phyloP scores from a whole-genome alignment of 2,113 vertebrate species.

The Ancistrus triradiatus region DNA sequence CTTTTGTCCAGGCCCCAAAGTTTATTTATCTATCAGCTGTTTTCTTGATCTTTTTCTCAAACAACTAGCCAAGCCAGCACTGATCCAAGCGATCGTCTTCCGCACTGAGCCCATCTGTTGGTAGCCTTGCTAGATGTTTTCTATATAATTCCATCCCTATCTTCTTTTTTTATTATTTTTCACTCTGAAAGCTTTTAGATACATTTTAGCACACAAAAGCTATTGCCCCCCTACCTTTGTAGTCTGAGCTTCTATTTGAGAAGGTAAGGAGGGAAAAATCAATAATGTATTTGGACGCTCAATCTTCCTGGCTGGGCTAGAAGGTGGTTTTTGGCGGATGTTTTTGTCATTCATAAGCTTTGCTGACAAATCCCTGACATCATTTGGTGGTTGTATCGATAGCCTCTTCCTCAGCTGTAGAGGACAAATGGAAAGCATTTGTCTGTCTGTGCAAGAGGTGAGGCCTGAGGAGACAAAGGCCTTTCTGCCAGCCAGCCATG shows the following conservation, averaged over 20 bases:
- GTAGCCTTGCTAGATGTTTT: conserved; percentile 77
- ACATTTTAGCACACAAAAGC: conserved; percentile 97
- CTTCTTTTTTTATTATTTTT: conserved; percentile 48
- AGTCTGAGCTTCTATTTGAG: conserved; percentile 88
- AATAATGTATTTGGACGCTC: conserved; percentile 94
- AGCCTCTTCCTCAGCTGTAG: conserved; percentile 85
- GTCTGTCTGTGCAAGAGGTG: conserved; percentile 84
- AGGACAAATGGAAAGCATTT: conserved; percentile 98
- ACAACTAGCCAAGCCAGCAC: conserved; percentile 51
- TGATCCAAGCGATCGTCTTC: conserved; percentile 47
- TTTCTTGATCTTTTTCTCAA: conserved; percentile 68
- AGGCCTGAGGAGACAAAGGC: conserved; percentile 77
- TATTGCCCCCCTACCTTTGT: conserved; percentile 89
- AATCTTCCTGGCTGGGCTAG: conserved; percentile 80
- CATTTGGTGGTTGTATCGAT: conserved; percentile 93
- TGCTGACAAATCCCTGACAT: conserved; percentile 97
- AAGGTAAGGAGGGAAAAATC: conserved; percentile 83
- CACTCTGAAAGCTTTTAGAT: conserved; percentile 89
- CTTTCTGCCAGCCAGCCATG: conserved; percentile 68
- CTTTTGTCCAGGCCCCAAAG: conserved; percentile 67
- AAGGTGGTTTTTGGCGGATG: conserved; percentile 70
- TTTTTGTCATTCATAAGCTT: conserved; percentile 98
- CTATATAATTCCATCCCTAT: conserved; percentile 71
- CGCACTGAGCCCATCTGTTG: conserved; percentile 61
- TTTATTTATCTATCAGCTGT: conserved; percentile 69